Evolutionary conservation across 1,140 invertebrate species (phyloP).

Genomic region (Pararge aegeria): DNA sequence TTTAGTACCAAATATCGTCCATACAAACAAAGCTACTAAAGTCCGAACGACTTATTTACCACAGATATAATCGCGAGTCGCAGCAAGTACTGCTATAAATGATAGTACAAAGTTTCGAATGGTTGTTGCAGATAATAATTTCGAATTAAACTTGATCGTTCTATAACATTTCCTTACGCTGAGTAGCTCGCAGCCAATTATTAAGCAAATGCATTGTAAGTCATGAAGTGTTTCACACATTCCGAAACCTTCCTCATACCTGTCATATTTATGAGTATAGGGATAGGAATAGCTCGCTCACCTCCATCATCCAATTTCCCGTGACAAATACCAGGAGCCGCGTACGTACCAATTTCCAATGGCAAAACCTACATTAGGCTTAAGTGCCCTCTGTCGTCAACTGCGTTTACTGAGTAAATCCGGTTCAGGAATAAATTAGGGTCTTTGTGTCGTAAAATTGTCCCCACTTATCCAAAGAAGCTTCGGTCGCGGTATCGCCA

Average conservation of each 20-base stretch:
- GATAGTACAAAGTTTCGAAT: too few species aligned
- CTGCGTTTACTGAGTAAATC: slow-evolving; percentile 59
- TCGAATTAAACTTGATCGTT: too few species aligned
- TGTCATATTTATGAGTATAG: not conserved
- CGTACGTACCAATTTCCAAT: slow-evolving; percentile 52
- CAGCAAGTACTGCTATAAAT: too few species aligned
- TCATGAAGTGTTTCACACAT: too few species aligned
- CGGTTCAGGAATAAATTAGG: slow-evolving; percentile 73
- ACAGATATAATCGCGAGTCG: too few species aligned
- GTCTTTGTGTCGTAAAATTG: slow-evolving; percentile 63
- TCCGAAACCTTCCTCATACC: not conserved
- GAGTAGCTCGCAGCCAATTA: too few species aligned
- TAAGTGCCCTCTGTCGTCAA: slow-evolving; percentile 29
- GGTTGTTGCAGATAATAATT: too few species aligned
- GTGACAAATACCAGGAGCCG: slow-evolving; percentile 27
- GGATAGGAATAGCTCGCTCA: not conserved
- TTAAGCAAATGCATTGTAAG: too few species aligned
- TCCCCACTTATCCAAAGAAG: slow-evolving; percentile 51
- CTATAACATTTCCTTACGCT: too few species aligned
- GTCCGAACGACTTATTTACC: too few species aligned
- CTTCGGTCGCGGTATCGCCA: slow-evolving; percentile 37
- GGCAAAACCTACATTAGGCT: slow-evolving; percentile 41
- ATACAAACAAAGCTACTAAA: too few species aligned
- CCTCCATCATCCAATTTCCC: slow-evolving; percentile 24
- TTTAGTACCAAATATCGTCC: too few species aligned